Conservation (phyloP, 2,888 invertebrate species). For the Podabrus alpinus region DNA sequence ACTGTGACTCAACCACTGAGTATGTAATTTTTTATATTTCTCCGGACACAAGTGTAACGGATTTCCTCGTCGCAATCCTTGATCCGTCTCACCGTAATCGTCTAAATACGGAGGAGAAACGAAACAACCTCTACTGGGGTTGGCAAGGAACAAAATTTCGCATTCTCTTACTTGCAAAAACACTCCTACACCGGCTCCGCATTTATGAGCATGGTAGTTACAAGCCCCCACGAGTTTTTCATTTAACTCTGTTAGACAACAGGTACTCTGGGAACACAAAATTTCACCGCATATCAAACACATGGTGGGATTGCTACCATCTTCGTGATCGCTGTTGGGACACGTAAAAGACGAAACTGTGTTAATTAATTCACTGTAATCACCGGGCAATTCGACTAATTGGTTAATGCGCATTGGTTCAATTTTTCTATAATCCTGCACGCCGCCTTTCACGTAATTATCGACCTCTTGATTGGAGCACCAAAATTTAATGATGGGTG, state of each 20-base stretch:
- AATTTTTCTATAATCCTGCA: slow-evolving; percentile 37
- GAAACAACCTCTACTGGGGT: slow-evolving; percentile 85
- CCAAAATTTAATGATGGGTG: slow-evolving; percentile 64
- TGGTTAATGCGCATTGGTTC: slow-evolving; percentile 69
- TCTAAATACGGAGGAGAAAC: slow-evolving; percentile 94
- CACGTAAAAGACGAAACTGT: slow-evolving; percentile 91
- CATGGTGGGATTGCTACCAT: slow-evolving; percentile 95
- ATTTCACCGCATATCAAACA: slow-evolving; percentile 95
- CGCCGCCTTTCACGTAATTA: slow-evolving; percentile 50
- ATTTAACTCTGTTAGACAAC: slow-evolving; percentile 89
- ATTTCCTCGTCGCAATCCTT: slow-evolving; percentile 93
- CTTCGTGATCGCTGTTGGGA: slow-evolving; percentile 88
- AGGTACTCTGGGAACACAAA: slow-evolving; percentile 97
- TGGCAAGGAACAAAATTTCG: slow-evolving; percentile 86
- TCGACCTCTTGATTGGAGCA: slow-evolving; percentile 60
- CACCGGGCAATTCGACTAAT: slow-evolving; percentile 81
- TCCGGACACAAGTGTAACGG: slow-evolving; percentile 85
- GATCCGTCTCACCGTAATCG: slow-evolving; percentile 96
- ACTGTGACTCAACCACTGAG: slow-evolving; percentile 90
- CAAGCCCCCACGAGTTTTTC: slow-evolving; percentile 87
- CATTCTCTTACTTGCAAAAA: slow-evolving; percentile 96
- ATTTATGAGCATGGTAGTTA: slow-evolving; percentile 86
- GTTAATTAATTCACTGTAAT: slow-evolving; percentile 97
- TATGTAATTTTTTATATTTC: slow-evolving; percentile 83
- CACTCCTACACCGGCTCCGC: slow-evolving; percentile 90